Conservation (phyloP, 2,797 vertebrate genomes). For the Sebastes reedi region DNA sequence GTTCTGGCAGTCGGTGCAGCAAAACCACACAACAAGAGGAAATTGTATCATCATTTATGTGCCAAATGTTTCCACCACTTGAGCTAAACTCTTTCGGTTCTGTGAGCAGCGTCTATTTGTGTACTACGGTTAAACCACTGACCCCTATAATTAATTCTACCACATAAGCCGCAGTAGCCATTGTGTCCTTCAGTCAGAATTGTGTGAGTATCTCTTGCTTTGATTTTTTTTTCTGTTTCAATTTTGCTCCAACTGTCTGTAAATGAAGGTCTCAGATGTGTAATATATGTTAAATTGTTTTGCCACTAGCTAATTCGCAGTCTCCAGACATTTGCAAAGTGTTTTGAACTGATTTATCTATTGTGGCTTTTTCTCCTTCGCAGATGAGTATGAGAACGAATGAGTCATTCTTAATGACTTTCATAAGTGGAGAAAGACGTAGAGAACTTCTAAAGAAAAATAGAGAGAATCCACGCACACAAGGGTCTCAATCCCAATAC, state of each 20-base stretch:
- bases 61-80: not conserved
- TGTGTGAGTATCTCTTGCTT: not conserved
- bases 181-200: not conserved
- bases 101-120: not conserved
- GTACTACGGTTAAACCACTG: not conserved
- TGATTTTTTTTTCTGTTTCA: not conserved
- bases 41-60: not conserved
- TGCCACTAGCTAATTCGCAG: not conserved
- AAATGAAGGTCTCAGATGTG: not conserved
- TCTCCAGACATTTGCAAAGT: not conserved
- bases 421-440: not conserved
- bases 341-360: not conserved
- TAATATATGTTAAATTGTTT: not conserved
- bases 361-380: not conserved
- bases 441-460: not conserved
- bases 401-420: not conserved
- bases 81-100: not conserved
- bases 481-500: not conserved
- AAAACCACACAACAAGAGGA: not conserved
- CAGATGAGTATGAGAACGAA: not conserved
- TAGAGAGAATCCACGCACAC: too few relatives aligned
- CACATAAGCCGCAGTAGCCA: not conserved
- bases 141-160: not conserved
- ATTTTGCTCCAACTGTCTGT: not conserved
- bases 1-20: not conserved